Evolutionary conservation across 1,140 invertebrate genomes (phyloP), one percentile per base, ranked within the genome.

Genomic region (Sycophaga agraensis): DNA sequence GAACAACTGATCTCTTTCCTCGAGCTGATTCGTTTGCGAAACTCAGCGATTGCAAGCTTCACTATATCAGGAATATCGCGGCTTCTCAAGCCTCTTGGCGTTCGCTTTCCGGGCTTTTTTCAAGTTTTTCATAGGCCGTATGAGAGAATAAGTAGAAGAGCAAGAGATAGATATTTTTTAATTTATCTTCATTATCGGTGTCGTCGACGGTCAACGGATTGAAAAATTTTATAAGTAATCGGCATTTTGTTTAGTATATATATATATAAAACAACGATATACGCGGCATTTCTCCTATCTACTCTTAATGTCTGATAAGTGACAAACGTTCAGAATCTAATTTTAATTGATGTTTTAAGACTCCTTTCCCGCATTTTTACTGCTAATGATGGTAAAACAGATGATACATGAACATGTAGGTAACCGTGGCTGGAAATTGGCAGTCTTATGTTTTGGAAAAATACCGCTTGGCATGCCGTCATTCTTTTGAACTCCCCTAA

Each of bases 401-500:
- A 43, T 17, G 19, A 40, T 49, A 50, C 16, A 21, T 31, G 37
- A 34, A 59, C 42, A 51, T 59, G 31, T 46, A 55, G 7, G 37
- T 46, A 16, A 17, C 26, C 48, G 34, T 46, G 22, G n/a, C 24
- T 40, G 31, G 75, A 65, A 73, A 73, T 70, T 78, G 76, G 74
- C 77, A 80, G 78, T 80, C 77, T 80, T 79, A 71, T 76, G 68
- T 78, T 73, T 68, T 75, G 75, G 74, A 79, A 78, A 79, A 71
- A 76, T 77, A 71, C 69, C 73, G 69, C 70, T 24, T 31, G 34
- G 42, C 12, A 22, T 14, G 16, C 19, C 28, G 35, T 6, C 34
- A 35, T 48, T 26, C 40, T 7, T 42, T 40, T 48, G 11, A 16
- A 22, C 24, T 40, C 50, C 22, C 16, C 40, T 45, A 42, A 45